Base-by-base conservation (phyloP, 2,797 vertebrate species). In the Gastrophryne carolinensis region DNA sequence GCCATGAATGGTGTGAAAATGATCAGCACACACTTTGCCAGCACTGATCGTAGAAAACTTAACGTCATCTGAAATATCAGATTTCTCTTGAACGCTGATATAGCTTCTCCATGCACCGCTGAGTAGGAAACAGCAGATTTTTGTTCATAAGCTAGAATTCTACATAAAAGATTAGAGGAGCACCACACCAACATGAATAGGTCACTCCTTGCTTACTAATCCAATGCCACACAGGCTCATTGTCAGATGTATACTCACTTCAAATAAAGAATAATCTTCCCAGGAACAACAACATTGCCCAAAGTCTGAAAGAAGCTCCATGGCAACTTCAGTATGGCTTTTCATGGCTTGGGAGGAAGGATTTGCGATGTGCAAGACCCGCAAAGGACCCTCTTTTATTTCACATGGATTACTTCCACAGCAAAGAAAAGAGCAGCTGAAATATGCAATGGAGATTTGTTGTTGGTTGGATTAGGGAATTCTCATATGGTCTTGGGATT, bases 231-330 rank as follows among this genome's bases (percentile, higher is more conserved):
- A 84, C 78, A 85, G 83, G 81, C 73, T 58, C 64, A 81, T 87
- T 88, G 82, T 87, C 81, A 81, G 77, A 54, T 79, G 87, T 84
- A 81, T 84, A 82, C 53, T 79, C 78, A 12, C 65, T 79, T 69
- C 79, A 86, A 84, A 86, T 76, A 61, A 44, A 30, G 78, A 83
- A 83, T 81, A 86, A 89, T 85, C 79, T 50, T 81, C 84, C 80
- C 63, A 47, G 72, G 76, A 84, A 76, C 81, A 80, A 53, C 80
- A 82, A 64, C 79, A 84, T 86, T 84, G 82, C 12, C 11, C 41
- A 47, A 47, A 62, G 77, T 50, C 80, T 80, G 60, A 41, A 73
- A 15, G 71, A 80, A 37, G 61, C 74, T 83, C 84, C 81, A 81
- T 83, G 78, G 81, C 80, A 84, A 84, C 79, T 75, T 60, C 1